Evolutionary conservation across 2,888 invertebrate genomes (phyloP).

Genomic region (Orgyia antiqua): DNA sequence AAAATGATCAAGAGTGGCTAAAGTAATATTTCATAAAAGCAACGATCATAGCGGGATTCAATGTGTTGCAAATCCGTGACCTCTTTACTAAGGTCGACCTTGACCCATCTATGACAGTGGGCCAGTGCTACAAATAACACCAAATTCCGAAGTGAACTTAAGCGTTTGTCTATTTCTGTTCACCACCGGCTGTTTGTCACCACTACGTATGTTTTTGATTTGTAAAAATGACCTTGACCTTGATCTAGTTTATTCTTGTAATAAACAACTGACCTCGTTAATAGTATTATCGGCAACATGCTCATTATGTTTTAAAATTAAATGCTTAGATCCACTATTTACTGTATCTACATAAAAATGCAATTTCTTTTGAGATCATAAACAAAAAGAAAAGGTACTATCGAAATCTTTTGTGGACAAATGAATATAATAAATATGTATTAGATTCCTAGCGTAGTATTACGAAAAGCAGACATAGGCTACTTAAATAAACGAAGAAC

Average conservation of each 20-base stretch:
- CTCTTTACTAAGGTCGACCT: slow-evolving; percentile 57
- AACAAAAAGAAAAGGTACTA: no score
- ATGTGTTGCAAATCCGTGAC: slow-evolving; percentile 37
- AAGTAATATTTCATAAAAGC: no score
- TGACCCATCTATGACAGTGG: slow-evolving; percentile 66
- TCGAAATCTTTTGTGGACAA: no score
- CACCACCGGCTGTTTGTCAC: slow-evolving; percentile 61
- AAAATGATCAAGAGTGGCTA: no score
- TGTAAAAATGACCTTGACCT: slow-evolving; percentile 78
- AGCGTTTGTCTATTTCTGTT: slow-evolving; percentile 60
- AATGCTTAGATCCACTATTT: slow-evolving; percentile 10
- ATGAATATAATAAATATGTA: no score
- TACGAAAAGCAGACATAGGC: no score
- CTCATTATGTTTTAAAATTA: slow-evolving; percentile 61
- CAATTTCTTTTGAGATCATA: no score
- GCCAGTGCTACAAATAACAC: slow-evolving; percentile 62
- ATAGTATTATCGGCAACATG: slow-evolving; percentile 65
- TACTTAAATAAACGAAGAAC: no score
- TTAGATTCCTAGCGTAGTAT: no score
- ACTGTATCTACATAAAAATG: slow-evolving; percentile 1
- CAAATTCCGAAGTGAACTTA: slow-evolving; percentile 61
- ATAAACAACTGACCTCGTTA: slow-evolving; percentile 74
- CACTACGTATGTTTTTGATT: slow-evolving; percentile 65
- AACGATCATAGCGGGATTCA: no score
- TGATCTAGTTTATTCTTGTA: slow-evolving; percentile 72